Evolutionary conservation across 2,113 vertebrate genomes (phyloP).

Genomic region (Proteles cristata): DNA sequence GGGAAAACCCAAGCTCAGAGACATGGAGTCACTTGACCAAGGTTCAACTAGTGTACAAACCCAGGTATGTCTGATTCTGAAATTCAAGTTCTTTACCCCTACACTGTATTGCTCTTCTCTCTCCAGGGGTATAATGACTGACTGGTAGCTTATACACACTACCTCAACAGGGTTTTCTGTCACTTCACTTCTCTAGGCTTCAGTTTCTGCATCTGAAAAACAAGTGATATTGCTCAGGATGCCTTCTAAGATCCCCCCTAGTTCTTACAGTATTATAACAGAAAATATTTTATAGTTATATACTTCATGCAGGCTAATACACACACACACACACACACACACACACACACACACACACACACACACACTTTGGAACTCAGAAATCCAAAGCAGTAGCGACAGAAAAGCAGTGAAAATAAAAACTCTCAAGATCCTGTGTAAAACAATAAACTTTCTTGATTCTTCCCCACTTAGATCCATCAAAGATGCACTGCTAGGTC

Average conservation of each 20-base stretch:
- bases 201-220: constrained; percentile 5
- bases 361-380: background rate
- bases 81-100: constrained; percentile 19
- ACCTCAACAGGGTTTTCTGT: background rate
- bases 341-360: background rate
- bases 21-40: constrained; percentile 21
- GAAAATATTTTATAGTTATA: constrained; percentile 10
- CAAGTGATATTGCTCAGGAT: background rate
- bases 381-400: background rate
- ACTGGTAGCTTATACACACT: background rate
- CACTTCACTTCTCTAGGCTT: constrained; percentile 37
- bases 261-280: background rate
- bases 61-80: background rate
- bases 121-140: background rate
- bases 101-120: background rate
- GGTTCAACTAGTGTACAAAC: constrained; percentile 16
- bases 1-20: constrained; percentile 39
- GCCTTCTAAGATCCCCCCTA: background rate
- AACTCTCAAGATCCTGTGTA: background rate
- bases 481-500: constrained; percentile 10
- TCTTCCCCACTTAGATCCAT: background rate
- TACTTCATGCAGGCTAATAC: background rate
- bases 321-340: background rate
- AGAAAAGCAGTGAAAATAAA: constrained; percentile 37
- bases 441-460: constrained; percentile 18